phyloP scores from a whole-genome alignment of 2,113 vertebrate genomes.

The Otis tarda region DNA sequence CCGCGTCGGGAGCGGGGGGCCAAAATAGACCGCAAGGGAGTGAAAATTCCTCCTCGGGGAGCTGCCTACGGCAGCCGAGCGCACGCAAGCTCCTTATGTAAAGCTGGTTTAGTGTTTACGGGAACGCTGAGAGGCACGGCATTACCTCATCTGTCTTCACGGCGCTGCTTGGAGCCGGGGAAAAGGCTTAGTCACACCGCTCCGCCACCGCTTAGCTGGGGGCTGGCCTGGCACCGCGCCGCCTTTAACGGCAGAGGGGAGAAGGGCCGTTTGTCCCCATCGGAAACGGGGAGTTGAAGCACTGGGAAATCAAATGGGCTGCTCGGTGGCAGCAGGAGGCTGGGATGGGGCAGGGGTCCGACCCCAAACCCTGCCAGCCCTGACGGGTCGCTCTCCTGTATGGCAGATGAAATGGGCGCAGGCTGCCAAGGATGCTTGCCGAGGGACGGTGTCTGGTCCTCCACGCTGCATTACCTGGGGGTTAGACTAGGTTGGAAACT shows the following conservation, averaged over 20 bases:
- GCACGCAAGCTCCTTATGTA: constrained; percentile 21
- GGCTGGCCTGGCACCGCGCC: background rate
- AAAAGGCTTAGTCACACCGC: constrained; percentile 32
- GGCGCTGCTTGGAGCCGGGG: background rate
- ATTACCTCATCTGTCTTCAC: constrained; percentile 21
- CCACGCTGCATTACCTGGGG: background rate
- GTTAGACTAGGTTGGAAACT: background rate
- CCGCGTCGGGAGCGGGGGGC: background rate
- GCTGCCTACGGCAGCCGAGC: background rate
- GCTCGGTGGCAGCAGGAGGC: background rate
- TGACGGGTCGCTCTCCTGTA: rapidly evolving
- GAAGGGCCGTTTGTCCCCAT: background rate
- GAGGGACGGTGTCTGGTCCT: background rate
- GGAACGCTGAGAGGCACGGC: background rate
- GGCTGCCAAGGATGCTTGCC: background rate
- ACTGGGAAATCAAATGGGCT: rapidly evolving
- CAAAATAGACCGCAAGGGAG: background rate
- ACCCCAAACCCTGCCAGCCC: background rate
- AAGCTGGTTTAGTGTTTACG: constrained; percentile 39
- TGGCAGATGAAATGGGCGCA: background rate
- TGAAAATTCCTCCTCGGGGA: background rate
- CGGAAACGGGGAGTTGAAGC: background rate
- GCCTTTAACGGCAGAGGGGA: background rate
- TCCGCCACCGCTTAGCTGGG: background rate
- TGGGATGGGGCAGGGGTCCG: background rate